Conservation (phyloP, 2,888 invertebrate species). For the Cinara cedri region DNA sequence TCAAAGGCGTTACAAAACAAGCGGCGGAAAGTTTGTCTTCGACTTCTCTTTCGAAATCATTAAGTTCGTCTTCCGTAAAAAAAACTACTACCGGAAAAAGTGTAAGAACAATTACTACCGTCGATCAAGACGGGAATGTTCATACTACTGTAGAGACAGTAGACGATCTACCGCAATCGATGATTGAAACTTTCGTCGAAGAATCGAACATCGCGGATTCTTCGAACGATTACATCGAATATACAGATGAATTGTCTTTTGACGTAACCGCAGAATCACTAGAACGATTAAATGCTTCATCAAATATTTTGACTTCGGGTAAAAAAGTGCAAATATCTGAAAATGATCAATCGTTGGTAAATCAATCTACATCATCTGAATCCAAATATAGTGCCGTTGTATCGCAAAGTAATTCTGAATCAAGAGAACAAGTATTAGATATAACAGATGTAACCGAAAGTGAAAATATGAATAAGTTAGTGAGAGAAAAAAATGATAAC, state of each 20-base stretch:
- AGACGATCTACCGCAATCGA: conserved; percentile 37
- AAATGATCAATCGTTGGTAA: background rate
- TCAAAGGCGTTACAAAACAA: conserved; percentile 28
- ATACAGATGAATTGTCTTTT: background rate
- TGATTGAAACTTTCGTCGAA: background rate
- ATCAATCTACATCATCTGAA: background rate
- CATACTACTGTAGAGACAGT: conserved; percentile 42
- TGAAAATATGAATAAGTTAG: background rate
- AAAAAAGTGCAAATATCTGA: background rate
- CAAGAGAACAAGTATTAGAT: background rate
- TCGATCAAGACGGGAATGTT: conserved; percentile 54
- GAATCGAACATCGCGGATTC: conserved; percentile 1
- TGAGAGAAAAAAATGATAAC: background rate
- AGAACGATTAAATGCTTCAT: background rate
- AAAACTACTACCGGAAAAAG: conserved; percentile 33
- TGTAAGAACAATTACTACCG: conserved; percentile 35
- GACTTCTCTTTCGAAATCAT: conserved; percentile 1
- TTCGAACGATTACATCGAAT: background rate
- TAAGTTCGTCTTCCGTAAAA: conserved; percentile 29
- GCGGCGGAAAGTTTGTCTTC: conserved; percentile 19
- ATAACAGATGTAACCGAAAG: background rate
- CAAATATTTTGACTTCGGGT: conserved; percentile 1
- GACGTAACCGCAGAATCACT: background rate
- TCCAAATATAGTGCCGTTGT: conserved; percentile 5
- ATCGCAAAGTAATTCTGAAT: conserved; percentile 13